Conservation (phyloP, 2,888 invertebrate species). For the Synergus itoensis region DNA sequence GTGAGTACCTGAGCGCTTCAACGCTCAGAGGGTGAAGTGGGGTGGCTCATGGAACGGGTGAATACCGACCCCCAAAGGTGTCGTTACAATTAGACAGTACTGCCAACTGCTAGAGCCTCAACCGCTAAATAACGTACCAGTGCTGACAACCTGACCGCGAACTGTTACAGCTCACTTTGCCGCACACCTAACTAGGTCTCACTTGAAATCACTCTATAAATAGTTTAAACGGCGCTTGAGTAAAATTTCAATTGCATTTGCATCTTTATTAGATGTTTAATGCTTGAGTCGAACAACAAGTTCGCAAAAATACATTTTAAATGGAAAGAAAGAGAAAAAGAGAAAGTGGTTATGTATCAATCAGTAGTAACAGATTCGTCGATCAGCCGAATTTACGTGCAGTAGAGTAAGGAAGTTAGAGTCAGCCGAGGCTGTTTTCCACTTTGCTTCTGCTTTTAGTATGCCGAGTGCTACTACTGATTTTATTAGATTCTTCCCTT, state of each 20-base stretch:
- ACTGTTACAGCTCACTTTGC: slow-evolving; percentile 60
- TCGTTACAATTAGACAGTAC: slow-evolving; percentile 77
- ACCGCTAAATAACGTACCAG: slow-evolving; percentile 76
- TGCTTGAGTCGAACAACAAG: not conserved
- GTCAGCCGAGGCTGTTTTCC: slow-evolving; percentile 48
- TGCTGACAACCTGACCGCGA: slow-evolving; percentile 75
- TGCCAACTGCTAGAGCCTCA: slow-evolving; percentile 73
- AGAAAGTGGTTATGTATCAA: not conserved
- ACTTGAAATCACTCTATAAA: not conserved
- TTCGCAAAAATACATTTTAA: not conserved
- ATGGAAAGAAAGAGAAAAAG: not conserved
- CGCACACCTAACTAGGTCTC: slow-evolving; percentile 54
- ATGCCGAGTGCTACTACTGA: not conserved
- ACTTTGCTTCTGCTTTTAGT: slow-evolving; percentile 5
- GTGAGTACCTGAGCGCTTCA: slow-evolving; percentile 65
- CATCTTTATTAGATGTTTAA: not conserved
- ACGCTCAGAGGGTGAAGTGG: slow-evolving; percentile 56
- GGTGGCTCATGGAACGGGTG: slow-evolving; percentile 59
- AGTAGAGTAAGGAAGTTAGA: slow-evolving; percentile 55
- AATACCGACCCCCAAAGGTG: slow-evolving; percentile 74
- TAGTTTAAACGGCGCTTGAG: not conserved
- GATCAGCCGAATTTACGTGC: not conserved
- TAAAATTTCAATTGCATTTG: not conserved
- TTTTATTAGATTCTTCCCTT: not conserved
- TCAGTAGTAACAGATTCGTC: not conserved